A percentile compares a stretch with the other conserved stretches of the same genome.
Conservation (phyloP, 2,113 vertebrate species). For the Cyprinodon tularosa region DNA sequence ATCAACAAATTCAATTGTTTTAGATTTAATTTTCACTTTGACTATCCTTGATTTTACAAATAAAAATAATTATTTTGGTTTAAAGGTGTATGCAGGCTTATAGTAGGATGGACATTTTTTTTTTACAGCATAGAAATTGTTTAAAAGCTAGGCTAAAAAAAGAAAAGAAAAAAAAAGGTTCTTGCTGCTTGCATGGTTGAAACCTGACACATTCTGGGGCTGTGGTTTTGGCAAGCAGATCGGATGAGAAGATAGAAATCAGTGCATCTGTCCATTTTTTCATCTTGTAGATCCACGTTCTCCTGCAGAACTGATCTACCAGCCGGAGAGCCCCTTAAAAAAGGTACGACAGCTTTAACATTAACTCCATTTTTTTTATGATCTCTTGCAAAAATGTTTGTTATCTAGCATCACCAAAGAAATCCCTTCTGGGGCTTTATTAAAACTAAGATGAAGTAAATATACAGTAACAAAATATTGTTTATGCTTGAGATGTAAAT, state of each 20-base stretch:
- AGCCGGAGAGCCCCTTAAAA: background rate
- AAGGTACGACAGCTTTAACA: constrained; percentile 42
- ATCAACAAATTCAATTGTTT: too few relatives aligned
- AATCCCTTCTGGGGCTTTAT: background rate
- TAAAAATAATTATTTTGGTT: background rate
- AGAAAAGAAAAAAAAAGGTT: background rate
- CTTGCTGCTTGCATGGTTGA: constrained; percentile 37
- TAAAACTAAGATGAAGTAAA: background rate
- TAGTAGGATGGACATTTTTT: background rate
- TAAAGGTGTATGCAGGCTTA: background rate
- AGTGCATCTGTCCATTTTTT: constrained; percentile 27
- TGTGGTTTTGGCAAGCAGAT: constrained; percentile 20
- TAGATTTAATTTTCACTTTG: background rate
- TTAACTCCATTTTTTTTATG: background rate
- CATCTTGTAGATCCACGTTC: constrained; percentile 25
- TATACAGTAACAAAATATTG: background rate
- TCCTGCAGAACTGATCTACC: constrained; percentile 11
- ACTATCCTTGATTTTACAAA: background rate
- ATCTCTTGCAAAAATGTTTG: background rate
- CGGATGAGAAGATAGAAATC: constrained; percentile 46
- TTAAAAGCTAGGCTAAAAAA: constrained; percentile 10
- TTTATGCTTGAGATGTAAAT: background rate
- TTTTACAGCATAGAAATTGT: background rate
- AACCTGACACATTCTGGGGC: constrained; percentile 60
- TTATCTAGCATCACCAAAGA: background rate